Conservation (phyloP, 2,797 vertebrate genomes). For the Gymnopithys bicolor region DNA sequence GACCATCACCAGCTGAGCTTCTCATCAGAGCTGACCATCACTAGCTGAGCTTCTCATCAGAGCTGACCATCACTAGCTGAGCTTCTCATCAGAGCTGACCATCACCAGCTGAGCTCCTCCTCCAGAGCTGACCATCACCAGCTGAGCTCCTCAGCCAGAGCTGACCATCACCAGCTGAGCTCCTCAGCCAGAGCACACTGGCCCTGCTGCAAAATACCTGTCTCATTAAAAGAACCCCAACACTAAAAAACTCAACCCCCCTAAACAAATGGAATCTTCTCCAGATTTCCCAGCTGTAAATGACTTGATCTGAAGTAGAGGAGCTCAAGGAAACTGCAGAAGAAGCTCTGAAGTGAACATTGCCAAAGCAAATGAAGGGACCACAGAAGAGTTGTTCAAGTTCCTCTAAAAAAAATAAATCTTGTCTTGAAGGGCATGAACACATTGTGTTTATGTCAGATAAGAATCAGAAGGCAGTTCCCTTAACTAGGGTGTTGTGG, state of each 20-base stretch:
- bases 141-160: neutral
- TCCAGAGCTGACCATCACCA: too few species aligned
- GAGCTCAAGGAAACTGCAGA: neutral
- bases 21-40: too few species aligned
- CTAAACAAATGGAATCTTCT: neutral
- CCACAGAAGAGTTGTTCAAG: neutral
- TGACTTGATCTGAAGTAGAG: neutral
- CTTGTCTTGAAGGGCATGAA: neutral
- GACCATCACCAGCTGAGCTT: neutral
- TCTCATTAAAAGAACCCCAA: neutral
- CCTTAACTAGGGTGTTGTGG: neutral
- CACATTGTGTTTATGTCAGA: conserved; percentile 14
- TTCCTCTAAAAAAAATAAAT: neutral
- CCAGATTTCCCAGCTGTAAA: neutral
- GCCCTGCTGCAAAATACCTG: neutral
- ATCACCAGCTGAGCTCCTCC: neutral
- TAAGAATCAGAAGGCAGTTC: conserved; percentile 19
- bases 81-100: too few species aligned
- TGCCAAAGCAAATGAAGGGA: neutral
- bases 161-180: too few species aligned
- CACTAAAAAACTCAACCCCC: fast-evolving
- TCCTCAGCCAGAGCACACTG: neutral
- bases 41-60: too few species aligned
- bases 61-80: too few species aligned
- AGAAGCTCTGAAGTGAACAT: neutral